Conservation (phyloP, 2,113 vertebrate genomes). For the Megalops atlanticus region DNA sequence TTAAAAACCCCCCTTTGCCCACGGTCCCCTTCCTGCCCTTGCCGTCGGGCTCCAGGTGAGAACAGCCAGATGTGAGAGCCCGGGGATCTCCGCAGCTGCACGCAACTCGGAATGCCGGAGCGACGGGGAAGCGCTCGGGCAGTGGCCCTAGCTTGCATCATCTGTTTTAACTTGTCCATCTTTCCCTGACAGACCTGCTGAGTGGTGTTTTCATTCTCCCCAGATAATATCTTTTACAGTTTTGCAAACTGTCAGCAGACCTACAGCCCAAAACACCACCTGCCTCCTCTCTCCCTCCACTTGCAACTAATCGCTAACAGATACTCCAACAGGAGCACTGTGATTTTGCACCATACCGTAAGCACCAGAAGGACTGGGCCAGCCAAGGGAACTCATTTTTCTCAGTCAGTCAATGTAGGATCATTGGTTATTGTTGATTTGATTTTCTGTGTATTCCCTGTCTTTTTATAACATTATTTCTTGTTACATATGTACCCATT, state of each 20-base stretch:
- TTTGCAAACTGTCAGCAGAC: slow-evolving; percentile 63
- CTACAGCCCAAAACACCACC: slow-evolving; percentile 51
- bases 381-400: too few species aligned
- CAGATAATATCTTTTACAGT: slow-evolving; percentile 72
- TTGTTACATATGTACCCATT: too few species aligned
- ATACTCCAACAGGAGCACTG: slow-evolving; percentile 48
- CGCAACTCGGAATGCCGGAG: slow-evolving; percentile 42
- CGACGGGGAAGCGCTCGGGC: slow-evolving; percentile 43
- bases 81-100: slow-evolving; percentile 59
- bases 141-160: slow-evolving; percentile 48
- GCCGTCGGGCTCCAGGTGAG: slow-evolving; percentile 61
- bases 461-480: too few species aligned
- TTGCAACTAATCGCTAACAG: slow-evolving; percentile 64
- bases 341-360: not conserved
- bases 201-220: slow-evolving; percentile 67
- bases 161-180: slow-evolving; percentile 73
- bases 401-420: too few species aligned
- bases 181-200: slow-evolving; percentile 62
- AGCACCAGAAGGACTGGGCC: too few species aligned
- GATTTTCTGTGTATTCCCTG: too few species aligned
- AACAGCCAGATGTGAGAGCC: slow-evolving; percentile 67
- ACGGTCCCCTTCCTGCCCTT: slow-evolving; percentile 49
- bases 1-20: slow-evolving; percentile 45
- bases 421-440: too few species aligned
- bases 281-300: slow-evolving; percentile 53